Conservation (phyloP, 2,113 vertebrate species). For the Pelvicachromis taeniatus region DNA sequence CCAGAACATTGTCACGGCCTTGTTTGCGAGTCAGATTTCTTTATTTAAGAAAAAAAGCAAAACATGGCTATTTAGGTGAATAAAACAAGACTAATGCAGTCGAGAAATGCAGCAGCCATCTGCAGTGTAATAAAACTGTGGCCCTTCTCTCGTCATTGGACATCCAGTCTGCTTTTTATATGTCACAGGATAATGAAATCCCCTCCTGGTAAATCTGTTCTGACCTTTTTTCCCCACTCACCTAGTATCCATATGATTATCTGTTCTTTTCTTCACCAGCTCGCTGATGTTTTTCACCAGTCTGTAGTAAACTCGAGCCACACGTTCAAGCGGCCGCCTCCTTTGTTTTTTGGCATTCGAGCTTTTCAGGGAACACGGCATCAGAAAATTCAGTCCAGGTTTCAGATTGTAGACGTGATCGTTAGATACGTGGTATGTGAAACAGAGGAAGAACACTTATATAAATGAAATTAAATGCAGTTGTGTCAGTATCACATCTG, state of each 20-base stretch:
- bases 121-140: neutral
- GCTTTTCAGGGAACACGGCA: neutral
- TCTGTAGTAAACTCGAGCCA: neutral
- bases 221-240: conserved; percentile 20
- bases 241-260: conserved; percentile 14
- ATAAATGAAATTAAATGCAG: neutral
- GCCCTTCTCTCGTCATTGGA: neutral
- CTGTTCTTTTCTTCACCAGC: neutral
- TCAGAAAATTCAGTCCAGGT: neutral
- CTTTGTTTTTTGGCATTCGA: neutral
- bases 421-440: neutral
- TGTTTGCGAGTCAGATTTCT: neutral
- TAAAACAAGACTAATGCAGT: neutral
- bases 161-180: conserved; percentile 13
- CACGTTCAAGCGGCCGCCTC: neutral
- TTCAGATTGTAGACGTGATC: neutral
- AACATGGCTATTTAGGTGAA: neutral
- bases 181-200: conserved; percentile 29
- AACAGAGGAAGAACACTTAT: neutral
- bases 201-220: conserved; percentile 18
- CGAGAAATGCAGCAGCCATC: neutral
- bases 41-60: neutral
- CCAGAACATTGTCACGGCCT: neutral
- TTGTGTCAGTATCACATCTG: neutral
- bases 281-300: neutral